These are phyloP conservation scores for Zeuzera pyrina DNA, from an alignment of 2,888 invertebrate genomes.

Conservation along the genomic window DNA sequence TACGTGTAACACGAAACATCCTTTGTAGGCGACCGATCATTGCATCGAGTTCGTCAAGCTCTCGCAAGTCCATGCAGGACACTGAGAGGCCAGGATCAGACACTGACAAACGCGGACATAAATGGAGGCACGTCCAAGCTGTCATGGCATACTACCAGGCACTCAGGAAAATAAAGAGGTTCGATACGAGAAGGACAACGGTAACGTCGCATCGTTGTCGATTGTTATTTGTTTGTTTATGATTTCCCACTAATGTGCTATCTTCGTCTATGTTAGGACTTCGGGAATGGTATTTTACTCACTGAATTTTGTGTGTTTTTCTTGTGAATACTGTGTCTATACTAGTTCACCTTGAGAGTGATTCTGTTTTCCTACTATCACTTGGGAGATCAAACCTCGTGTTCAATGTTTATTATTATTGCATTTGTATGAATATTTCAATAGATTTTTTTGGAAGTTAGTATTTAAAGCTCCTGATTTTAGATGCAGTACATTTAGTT, in stretches of 20 bases:
- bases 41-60: constrained; percentile 64
- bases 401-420: constrained; percentile 47
- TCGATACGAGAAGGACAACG: constrained; percentile 48
- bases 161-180: constrained; percentile 93
- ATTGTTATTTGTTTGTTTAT: constrained; percentile 57
- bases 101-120: constrained; percentile 75
- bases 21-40: constrained; percentile 69
- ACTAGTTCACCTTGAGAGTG: constrained; percentile 50
- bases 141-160: constrained; percentile 93
- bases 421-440: constrained; percentile 38
- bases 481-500: constrained; percentile 39
- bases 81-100: constrained; percentile 53
- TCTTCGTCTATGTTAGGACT: constrained; percentile 64
- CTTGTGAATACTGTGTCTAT: constrained; percentile 57
- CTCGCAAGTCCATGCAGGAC: constrained; percentile 60
- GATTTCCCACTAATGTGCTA: constrained; percentile 55
- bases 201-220: constrained; percentile 54
- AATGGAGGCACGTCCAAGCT: constrained; percentile 90
- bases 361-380: constrained; percentile 52
- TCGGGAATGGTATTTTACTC: constrained; percentile 60
- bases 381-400: constrained; percentile 40
- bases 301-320: constrained; percentile 62
- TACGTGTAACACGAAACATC: constrained; percentile 53
- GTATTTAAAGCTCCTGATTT: constrained; percentile 11
- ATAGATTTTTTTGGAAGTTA: constrained; percentile 33